phyloP scores from a whole-genome alignment of 2,797 vertebrate genomes.

The Gallirallus australis region DNA sequence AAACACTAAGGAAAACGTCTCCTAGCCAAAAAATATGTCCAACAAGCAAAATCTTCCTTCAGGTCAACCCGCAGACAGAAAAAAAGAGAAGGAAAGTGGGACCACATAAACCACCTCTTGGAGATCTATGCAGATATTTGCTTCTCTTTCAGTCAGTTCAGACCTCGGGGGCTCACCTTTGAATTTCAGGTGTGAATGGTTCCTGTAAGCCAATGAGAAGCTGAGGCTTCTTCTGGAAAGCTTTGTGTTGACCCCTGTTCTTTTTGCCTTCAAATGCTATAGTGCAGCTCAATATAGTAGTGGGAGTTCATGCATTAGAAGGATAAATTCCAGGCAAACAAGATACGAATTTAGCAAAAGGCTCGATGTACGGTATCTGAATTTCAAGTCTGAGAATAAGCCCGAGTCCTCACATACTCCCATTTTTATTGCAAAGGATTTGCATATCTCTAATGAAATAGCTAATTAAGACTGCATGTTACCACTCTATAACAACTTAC shows the following conservation, averaged over 20 bases:
- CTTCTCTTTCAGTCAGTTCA: not conserved
- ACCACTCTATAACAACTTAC: not conserved
- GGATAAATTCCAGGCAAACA: not conserved
- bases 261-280: not conserved
- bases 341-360: not conserved
- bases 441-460: not conserved
- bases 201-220: not conserved
- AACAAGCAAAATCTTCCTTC: slow-evolving; percentile 53
- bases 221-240: not conserved
- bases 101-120: not conserved
- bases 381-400: not conserved
- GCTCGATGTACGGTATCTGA: not conserved
- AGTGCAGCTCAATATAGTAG: not conserved
- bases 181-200: not conserved
- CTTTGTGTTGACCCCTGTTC: not conserved
- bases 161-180: not conserved
- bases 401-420: rapidly evolving
- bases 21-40: slow-evolving; percentile 53
- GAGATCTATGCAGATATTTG: not conserved
- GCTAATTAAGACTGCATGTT: slow-evolving; percentile 20
- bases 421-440: not conserved
- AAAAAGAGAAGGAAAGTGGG: not conserved
- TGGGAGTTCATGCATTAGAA: not conserved
- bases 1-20: slow-evolving; percentile 66
- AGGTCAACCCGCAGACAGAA: slow-evolving; percentile 2